These are phyloP conservation scores for Andricus quercusramuli DNA, from an alignment of 2,888 invertebrate genomes.

Conservation along the genomic window DNA sequence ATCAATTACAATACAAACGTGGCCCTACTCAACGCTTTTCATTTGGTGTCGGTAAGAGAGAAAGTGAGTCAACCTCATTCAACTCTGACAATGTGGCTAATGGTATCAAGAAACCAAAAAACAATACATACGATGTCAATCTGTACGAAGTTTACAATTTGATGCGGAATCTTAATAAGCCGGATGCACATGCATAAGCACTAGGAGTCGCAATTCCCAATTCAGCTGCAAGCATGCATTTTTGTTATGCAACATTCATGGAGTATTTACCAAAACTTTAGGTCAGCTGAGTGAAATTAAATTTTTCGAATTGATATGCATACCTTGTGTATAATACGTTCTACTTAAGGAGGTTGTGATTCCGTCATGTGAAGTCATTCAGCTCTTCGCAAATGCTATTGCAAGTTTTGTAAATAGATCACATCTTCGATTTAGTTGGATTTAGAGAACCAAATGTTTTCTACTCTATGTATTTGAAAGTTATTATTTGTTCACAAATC, in stretches of 20 bases:
- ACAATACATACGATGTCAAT: conserved; percentile 5
- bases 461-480: too few relatives aligned
- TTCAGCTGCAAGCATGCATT: background rate
- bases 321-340: too few relatives aligned
- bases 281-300: background rate
- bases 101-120: conserved; percentile 2
- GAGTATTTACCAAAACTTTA: background rate
- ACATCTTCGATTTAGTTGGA: too few relatives aligned
- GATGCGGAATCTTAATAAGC: background rate
- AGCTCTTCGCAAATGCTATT: too few relatives aligned
- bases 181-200: background rate
- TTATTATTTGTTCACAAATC: too few relatives aligned
- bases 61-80: background rate
- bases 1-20: conserved; percentile 46
- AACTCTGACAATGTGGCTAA: background rate
- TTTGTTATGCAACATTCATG: background rate
- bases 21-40: conserved; percentile 44
- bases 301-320: background rate
- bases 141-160: conserved; percentile 14
- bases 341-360: too few relatives aligned
- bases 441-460: too few relatives aligned
- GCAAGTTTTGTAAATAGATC: too few relatives aligned
- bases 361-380: too few relatives aligned
- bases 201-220: background rate
- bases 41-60: conserved; percentile 52